Evolutionary conservation across 2,113 vertebrate genomes (phyloP).

Genomic region (Silurus asotus): DNA sequence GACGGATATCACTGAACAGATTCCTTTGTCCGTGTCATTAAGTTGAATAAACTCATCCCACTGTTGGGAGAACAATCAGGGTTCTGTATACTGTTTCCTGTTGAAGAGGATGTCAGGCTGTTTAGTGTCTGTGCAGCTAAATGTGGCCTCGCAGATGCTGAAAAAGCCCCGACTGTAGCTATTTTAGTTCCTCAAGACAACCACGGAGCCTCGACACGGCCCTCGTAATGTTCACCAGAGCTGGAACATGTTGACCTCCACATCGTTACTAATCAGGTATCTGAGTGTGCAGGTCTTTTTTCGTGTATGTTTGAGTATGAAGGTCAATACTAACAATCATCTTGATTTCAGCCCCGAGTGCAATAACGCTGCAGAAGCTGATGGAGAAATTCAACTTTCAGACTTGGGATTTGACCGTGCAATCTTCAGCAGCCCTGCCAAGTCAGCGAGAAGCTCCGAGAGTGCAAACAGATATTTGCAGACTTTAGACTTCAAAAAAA

Average conservation of each 20-base stretch:
- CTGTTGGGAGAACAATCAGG: neutral
- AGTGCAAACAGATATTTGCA: neutral
- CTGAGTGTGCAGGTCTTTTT: neutral
- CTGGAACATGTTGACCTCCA: neutral
- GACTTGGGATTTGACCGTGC: neutral
- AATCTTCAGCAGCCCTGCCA: neutral
- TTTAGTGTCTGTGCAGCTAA: constrained; percentile 22
- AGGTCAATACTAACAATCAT: neutral
- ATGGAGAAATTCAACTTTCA: neutral
- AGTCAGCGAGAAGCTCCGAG: neutral
- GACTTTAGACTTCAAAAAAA: neutral
- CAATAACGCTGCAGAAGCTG: neutral
- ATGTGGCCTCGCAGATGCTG: constrained; percentile 27
- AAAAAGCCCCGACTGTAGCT: constrained; percentile 38
- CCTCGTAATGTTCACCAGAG: constrained; percentile 4
- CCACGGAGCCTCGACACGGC: constrained; percentile 29
- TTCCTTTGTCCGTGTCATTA: neutral
- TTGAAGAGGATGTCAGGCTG: neutral
- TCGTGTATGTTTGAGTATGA: neutral
- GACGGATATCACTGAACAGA: neutral
- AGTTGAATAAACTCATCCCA: neutral
- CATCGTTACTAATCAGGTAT: neutral
- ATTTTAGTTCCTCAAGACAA: constrained; percentile 36
- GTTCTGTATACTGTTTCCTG: constrained; percentile 7
- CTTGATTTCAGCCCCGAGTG: neutral